Base-by-base conservation (phyloP, 2,113 vertebrate species). In the Aphyosemion australe region DNA sequence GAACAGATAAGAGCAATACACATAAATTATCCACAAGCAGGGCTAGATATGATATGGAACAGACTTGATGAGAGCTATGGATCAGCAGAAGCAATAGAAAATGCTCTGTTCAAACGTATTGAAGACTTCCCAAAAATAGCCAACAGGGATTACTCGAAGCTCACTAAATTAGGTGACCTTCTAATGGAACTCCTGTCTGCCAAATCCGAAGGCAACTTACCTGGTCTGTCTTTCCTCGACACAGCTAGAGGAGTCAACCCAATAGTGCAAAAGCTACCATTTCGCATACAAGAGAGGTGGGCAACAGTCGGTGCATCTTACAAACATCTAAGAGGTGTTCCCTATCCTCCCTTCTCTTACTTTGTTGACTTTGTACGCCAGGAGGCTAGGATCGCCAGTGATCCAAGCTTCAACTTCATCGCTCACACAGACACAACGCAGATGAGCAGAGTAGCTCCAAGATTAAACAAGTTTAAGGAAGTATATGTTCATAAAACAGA, bases 261-360 rank as follows among this genome's bases (percentile, higher is more conserved):
- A 11, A 71, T 82, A 0, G 70, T 82, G 1, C 59, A 74, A 4
- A 86, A 82, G 8, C 67, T 85, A 1, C 72, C 75, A 0, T 82
- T 58, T 21, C 0, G 8, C n/a, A 18, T 83, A 1, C 72, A 83
- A 5, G 74, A 88, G 19, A 84, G 71, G n/a, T 82, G 72, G 82
- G 5, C 16, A 1, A 67, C 64, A 54, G 32, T 60, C 11, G 65
- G 73, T 31, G 15, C 77, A 48, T 8, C 8, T 2, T 78, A 79
- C 60, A 88, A 80, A 8, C 61, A 4, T 3, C 12, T 58, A 37
- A 4, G 69, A 0, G 12, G 48, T 1, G 78, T 85, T 2, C 0
- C 34, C 0, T 83, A 48, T 57, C 77, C 69, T 8, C 65, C 82
- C 3, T 83, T 85, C 41, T 9, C 12, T 11, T 76, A 0, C n/a